phyloP scores from a whole-genome alignment of 2,797 vertebrate species.

The Echiichthys vipera region DNA sequence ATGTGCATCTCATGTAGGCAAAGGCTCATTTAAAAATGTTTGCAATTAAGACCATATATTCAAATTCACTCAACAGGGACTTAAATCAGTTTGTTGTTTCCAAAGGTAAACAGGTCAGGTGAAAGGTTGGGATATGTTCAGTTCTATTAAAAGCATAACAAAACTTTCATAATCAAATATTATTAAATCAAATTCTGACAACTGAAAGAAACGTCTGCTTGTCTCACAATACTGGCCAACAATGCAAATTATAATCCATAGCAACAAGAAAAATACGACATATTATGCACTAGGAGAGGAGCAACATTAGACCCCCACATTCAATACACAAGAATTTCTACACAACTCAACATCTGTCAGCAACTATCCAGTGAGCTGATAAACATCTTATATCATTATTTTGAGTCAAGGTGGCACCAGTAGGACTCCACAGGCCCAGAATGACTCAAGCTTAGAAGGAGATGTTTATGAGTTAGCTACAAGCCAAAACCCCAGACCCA shows the following conservation, averaged over 20 bases:
- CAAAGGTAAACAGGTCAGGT: not conserved
- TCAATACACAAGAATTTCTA: not conserved
- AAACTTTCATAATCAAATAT: not conserved
- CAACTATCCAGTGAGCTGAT: slow-evolving; percentile 33
- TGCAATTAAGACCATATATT: not conserved
- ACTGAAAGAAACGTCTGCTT: not conserved
- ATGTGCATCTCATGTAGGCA: not conserved
- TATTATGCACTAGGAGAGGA: not conserved
- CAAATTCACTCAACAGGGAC: slow-evolving; percentile 11
- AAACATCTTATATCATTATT: slow-evolving; percentile 36
- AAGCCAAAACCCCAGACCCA: not conserved
- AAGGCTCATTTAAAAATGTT: not conserved
- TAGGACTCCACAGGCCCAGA: slow-evolving; percentile 15
- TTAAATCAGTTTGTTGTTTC: not conserved
- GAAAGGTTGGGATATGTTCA: not conserved
- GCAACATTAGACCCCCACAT: not conserved
- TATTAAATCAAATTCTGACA: slow-evolving; percentile 7
- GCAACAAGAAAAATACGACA: not conserved
- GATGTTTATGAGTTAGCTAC: slow-evolving; percentile 22
- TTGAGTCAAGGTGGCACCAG: slow-evolving; percentile 35
- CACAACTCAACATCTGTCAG: slow-evolving; percentile 23
- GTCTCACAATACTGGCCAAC: not conserved
- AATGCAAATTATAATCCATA: not conserved
- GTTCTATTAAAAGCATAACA: not conserved
- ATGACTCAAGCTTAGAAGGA: slow-evolving; percentile 8